Percentiles rank a stretch among this genome's conserved stretches.
Evolutionary conservation across 1,140 invertebrate species (phyloP).

Genomic region (Apis florea): DNA sequence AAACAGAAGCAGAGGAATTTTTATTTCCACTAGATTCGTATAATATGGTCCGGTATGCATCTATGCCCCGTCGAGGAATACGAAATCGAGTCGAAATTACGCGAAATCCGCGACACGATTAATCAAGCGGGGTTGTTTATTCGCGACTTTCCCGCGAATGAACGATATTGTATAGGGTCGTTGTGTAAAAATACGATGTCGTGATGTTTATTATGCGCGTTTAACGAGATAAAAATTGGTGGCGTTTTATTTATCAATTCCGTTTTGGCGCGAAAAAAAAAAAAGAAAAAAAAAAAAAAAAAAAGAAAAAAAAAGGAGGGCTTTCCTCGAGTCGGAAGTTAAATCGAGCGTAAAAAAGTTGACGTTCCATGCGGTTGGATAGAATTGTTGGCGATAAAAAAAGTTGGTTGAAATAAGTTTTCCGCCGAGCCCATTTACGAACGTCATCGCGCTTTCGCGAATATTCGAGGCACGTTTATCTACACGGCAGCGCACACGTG

Average conservation of each 20-base stretch:
- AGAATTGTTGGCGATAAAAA: slow-evolving; percentile 36
- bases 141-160: neutral
- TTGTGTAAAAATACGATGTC: neutral
- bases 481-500: slow-evolving; percentile 51
- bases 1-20: slow-evolving; percentile 66
- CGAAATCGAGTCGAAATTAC: neutral
- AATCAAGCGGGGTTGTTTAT: too few relatives aligned
- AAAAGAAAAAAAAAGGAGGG: too few relatives aligned
- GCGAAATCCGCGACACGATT: neutral
- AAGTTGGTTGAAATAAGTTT: slow-evolving; percentile 35
- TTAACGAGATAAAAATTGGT: neutral
- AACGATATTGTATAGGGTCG: too few relatives aligned
- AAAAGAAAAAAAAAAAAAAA: too few relatives aligned
- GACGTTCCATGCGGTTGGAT: slow-evolving; percentile 6
- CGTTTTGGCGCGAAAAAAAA: neutral
- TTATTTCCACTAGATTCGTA: slow-evolving; percentile 60
- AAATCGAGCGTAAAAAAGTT: neutral
- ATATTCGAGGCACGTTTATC: slow-evolving; percentile 60
- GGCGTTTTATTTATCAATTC: neutral
- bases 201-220: neutral
- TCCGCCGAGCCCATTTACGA: slow-evolving; percentile 49
- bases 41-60: neutral
- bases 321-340: neutral
- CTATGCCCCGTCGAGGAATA: neutral
- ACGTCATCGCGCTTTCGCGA: slow-evolving; percentile 47